Conservation (phyloP, 2,797 vertebrate species). For the Gymnothorax reevesii region DNA sequence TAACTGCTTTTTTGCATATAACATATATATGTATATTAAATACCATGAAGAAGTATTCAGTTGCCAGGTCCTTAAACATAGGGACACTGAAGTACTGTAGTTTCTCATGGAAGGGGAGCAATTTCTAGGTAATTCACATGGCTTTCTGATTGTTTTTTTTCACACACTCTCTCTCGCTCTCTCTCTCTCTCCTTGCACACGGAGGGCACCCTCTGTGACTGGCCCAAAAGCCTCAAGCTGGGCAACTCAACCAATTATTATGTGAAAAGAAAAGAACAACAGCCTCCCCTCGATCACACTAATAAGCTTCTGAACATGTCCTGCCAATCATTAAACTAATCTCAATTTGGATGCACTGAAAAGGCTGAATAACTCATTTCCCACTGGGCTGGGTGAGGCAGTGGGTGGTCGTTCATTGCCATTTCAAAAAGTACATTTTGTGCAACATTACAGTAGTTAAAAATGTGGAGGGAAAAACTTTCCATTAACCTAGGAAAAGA, state of each 20-base stretch:
- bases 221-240: background rate
- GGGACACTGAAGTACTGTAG: background rate
- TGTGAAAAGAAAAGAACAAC: background rate
- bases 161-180: background rate
- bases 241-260: slow-evolving; percentile 3
- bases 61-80: background rate
- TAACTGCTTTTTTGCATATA: no score
- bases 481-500: background rate
- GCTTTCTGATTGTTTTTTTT: background rate
- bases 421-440: background rate
- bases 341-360: slow-evolving; percentile 8
- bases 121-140: background rate
- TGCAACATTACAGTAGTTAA: background rate
- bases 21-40: background rate
- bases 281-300: background rate
- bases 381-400: background rate
- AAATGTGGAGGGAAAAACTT: background rate
- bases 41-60: background rate
- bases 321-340: slow-evolving; percentile 14
- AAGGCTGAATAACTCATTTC: background rate
- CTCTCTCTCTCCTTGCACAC: background rate
- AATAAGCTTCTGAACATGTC: background rate
- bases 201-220: background rate
- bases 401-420: background rate
- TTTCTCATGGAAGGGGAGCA: background rate